Percentiles rank a stretch among this genome's conserved stretches.
phyloP scores from a whole-genome alignment of 2,113 vertebrate genomes.

The Puffinus mauretanicus region DNA sequence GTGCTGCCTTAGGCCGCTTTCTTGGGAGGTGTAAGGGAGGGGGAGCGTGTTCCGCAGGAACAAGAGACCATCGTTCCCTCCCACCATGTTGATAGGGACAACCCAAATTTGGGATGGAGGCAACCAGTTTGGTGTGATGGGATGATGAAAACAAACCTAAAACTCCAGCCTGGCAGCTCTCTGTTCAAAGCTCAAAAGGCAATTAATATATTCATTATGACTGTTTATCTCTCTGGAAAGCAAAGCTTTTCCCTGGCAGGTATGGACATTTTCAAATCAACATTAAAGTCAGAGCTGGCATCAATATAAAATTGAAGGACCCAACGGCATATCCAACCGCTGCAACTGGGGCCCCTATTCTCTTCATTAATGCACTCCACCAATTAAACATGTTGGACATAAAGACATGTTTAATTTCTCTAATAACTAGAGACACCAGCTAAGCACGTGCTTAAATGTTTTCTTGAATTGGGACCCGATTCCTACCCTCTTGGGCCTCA shows the following conservation, averaged over 20 bases:
- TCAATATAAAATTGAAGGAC: neutral
- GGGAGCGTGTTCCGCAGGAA: accelerated
- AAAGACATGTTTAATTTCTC: neutral
- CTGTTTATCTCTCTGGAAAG: neutral
- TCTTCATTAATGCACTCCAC: neutral
- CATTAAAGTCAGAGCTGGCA: neutral
- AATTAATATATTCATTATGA: slow-evolving; percentile 27
- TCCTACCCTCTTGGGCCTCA: neutral
- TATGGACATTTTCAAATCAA: neutral
- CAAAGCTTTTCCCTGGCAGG: neutral
- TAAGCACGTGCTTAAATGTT: neutral
- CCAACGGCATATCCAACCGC: neutral
- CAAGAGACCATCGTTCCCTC: neutral
- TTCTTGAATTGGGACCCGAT: neutral
- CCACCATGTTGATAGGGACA: accelerated
- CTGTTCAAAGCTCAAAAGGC: neutral
- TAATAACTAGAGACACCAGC: neutral
- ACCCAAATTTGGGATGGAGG: neutral
- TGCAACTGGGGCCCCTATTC: neutral
- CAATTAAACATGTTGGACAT: neutral
- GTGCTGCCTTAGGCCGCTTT: neutral
- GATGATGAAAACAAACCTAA: neutral
- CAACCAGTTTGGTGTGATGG: neutral
- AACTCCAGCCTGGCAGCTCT: neutral
- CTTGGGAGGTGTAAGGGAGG: neutral